Evolutionary conservation across 35 echinoderm and acorn worm species (phyloP), one percentile per base, ranked within the genome.

Genomic region (Patiria miniata): DNA sequence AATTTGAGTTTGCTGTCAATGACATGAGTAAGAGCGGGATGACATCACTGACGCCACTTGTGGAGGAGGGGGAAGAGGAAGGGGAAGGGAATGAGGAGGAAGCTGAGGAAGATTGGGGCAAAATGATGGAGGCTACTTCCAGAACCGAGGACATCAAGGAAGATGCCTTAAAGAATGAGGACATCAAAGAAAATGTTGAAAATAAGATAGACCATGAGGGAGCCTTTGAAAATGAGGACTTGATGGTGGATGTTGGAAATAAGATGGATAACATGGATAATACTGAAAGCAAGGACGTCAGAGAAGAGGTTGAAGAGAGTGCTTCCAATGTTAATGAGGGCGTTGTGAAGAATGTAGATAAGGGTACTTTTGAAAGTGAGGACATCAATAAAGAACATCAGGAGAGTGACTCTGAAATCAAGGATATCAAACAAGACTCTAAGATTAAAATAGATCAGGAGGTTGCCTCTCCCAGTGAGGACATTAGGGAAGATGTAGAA

Each of bases 51-150:
- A 77, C 86, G 26, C 86, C 86, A 69, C 87, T 89, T 18, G 69
- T 52, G 38, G 92, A 94, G 36, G 87, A 89, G 44, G 65, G 65
- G 2, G 87, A 89, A 21, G 87, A 89, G 39, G 92, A 94, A n/a
- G 81, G 85, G 7, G 92, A 94, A 33, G 56, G 77, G 32, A 54
- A 42, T 44, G 79, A 50, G 23, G 36, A 18, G 4, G 79, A 52
- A 14, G 80, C 9, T 1, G 5, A 80, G 16, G 57, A 60, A 60
- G 65, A 12, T 47, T 47, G 42, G 42, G 42, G 42, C 42, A 47
- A 47, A 47, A 47, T 47, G 42, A 47, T 6, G 42, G 42, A 47
- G 42, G 42, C 42, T 47, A 12, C 42, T 47, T 47, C 42, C 12
- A 4, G 4, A 6, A 47, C 4, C 12, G 42, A 47, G 42, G 42